A percentile compares a stretch with the other conserved stretches of the same genome.
These are phyloP conservation scores for Arvicola amphibius DNA, from an alignment of 2,797 vertebrate species.

Conservation along the genomic window DNA sequence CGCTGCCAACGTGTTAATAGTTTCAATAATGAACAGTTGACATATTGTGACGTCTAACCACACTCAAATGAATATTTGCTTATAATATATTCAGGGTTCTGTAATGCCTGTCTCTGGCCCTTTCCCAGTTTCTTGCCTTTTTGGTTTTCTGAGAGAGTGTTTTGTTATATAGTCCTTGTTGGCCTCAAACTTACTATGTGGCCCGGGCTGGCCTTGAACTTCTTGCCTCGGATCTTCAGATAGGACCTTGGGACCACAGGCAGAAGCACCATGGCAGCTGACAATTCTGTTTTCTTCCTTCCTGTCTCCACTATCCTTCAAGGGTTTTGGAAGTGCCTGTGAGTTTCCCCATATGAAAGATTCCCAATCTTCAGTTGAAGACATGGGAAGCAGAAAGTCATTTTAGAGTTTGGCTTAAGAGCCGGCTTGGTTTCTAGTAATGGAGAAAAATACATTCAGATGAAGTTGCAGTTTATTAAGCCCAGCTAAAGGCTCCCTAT, in stretches of 20 bases:
- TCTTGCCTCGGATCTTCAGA: not conserved
- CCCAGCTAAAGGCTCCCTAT: constrained; percentile 76
- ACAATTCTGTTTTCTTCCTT: not conserved
- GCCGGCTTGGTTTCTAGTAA: constrained; percentile 76
- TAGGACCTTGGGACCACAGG: not conserved
- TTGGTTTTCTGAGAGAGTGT: not conserved
- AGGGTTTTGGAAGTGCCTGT: not conserved
- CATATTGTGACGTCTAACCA: constrained; percentile 49
- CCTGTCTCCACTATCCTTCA: not conserved
- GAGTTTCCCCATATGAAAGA: not conserved
- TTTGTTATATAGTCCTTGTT: not conserved
- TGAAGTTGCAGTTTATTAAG: constrained; percentile 77
- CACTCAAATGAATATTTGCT: constrained; percentile 63
- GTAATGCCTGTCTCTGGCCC: constrained; percentile 20
- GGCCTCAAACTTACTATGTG: not conserved
- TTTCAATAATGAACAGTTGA: constrained; percentile 63
- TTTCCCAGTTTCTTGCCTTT: not conserved
- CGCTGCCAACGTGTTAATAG: constrained; percentile 54
- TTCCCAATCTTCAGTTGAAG: constrained; percentile 70
- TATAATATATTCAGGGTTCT: constrained; percentile 22
- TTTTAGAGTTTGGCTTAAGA: constrained; percentile 66
- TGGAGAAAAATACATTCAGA: constrained; percentile 81
- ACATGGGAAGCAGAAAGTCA: constrained; percentile 70
- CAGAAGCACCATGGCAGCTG: not conserved
- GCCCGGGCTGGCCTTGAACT: not conserved